Percentiles rank a stretch among this genome's conserved stretches.
phyloP scores from a whole-genome alignment of 2,797 vertebrate species.

The Clarias platycephalus region DNA sequence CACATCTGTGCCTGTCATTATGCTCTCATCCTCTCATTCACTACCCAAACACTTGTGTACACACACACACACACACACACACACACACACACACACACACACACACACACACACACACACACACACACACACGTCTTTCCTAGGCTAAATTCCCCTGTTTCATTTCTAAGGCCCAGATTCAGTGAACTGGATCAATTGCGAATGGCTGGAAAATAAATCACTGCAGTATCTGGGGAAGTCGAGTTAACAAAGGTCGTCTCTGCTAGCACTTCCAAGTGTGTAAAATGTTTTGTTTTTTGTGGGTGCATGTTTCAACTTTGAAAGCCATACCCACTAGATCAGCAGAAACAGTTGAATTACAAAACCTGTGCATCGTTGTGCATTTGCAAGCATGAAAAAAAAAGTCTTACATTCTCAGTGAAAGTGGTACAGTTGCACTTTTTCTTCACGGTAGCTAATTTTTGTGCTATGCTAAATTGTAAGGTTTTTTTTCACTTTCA shows the following conservation, averaged over 20 bases:
- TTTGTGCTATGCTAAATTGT: conserved; percentile 3
- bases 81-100: background rate
- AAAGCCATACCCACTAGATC: background rate
- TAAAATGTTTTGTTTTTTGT: conserved; percentile 40
- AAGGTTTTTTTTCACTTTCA: conserved; percentile 13
- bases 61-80: background rate
- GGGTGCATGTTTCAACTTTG: conserved; percentile 10
- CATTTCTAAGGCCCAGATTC: conserved; percentile 34
- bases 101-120: background rate
- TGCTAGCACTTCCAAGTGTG: conserved; percentile 30
- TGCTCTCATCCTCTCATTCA: background rate
- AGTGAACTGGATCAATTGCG: conserved; percentile 48
- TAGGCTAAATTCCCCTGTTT: conserved; percentile 39
- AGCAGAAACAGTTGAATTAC: conserved; percentile 30
- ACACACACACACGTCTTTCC: conserved; percentile 1
- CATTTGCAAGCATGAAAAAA: conserved; percentile 9
- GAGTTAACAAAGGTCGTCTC: conserved; percentile 30
- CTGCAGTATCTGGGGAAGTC: conserved; percentile 29
- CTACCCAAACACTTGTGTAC: conserved; percentile 13
- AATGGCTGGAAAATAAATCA: conserved; percentile 40
- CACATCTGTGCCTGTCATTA: conserved; percentile 8
- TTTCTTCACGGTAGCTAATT: conserved; percentile 23
- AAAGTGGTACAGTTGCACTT: conserved; percentile 26
- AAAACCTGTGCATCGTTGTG: conserved; percentile 12
- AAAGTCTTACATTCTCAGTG: background rate